Percentiles rank a stretch among this genome's conserved stretches.
These are phyloP conservation scores for Recurvirostra avosetta DNA, from an alignment of 2,113 vertebrate species.

Conservation along the genomic window DNA sequence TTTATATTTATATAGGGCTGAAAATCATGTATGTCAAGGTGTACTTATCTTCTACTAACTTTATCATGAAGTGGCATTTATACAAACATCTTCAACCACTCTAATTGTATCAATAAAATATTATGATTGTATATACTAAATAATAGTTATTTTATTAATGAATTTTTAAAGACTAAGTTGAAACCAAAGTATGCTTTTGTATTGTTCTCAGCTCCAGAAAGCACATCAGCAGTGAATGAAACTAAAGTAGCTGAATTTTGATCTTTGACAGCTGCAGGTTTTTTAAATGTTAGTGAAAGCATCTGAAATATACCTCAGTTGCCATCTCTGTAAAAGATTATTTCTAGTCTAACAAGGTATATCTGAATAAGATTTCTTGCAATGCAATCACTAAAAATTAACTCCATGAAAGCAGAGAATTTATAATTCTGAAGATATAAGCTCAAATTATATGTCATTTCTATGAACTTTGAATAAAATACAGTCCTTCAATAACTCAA, in stretches of 20 bases:
- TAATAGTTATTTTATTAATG: not conserved
- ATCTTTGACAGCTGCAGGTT: slow-evolving; percentile 14
- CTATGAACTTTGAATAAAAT: not conserved
- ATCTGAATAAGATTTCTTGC: not conserved
- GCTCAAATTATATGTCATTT: not conserved
- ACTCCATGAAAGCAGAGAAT: not conserved
- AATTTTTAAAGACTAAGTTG: not conserved
- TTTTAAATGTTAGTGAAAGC: slow-evolving; percentile 33
- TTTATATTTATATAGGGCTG: not conserved
- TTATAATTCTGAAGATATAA: not conserved
- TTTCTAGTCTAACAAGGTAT: not conserved
- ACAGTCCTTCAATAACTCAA: not conserved
- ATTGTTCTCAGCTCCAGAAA: slow-evolving; percentile 17
- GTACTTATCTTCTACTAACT: not conserved
- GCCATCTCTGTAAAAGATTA: not conserved
- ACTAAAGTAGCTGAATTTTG: slow-evolving; percentile 4
- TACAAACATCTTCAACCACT: not conserved
- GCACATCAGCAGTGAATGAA: slow-evolving; percentile 49
- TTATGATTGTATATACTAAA: not conserved
- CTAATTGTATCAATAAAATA: not conserved
- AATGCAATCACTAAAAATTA: not conserved
- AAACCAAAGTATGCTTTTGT: not conserved
- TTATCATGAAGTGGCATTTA: not conserved
- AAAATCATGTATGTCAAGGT: not conserved
- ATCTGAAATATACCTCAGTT: slow-evolving; percentile 48